These are phyloP conservation scores for Myotis myotis DNA, from an alignment of 2,797 vertebrate species.

Conservation along the genomic window DNA sequence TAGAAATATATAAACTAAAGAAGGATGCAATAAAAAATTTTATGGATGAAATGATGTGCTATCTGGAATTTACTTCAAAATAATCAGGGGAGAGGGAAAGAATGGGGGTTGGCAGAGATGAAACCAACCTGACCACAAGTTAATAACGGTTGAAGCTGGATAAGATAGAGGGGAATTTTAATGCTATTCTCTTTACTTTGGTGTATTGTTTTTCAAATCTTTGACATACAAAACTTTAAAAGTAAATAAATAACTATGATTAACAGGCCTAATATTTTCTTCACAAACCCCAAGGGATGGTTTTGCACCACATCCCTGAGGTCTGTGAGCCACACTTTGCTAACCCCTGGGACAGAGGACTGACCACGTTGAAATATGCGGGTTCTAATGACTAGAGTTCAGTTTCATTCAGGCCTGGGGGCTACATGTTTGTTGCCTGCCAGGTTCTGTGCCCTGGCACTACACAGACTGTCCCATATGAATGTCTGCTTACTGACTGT, in stretches of 20 bases:
- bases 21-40: not conserved
- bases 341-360: not conserved
- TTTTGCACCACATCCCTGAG: not conserved
- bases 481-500: not conserved
- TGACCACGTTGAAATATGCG: not conserved
- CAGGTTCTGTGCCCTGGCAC: not conserved
- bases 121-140: not conserved
- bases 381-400: not conserved
- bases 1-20: constrained; percentile 1
- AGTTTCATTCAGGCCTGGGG: not conserved
- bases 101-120: not conserved
- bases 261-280: constrained; percentile 12
- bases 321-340: not conserved
- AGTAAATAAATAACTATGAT: constrained; percentile 34
- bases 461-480: not conserved
- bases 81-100: not conserved
- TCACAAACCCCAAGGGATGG: not conserved
- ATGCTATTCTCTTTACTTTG: not conserved
- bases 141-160: not conserved
- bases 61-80: not conserved
- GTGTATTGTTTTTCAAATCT: not conserved
- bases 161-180: not conserved
- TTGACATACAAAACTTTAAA: not conserved
- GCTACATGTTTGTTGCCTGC: not conserved
- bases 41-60: not conserved